Evolutionary conservation across 1,140 invertebrate genomes (phyloP), one percentile per base, ranked within the genome.

Genomic region (Anastatus disparis): DNA sequence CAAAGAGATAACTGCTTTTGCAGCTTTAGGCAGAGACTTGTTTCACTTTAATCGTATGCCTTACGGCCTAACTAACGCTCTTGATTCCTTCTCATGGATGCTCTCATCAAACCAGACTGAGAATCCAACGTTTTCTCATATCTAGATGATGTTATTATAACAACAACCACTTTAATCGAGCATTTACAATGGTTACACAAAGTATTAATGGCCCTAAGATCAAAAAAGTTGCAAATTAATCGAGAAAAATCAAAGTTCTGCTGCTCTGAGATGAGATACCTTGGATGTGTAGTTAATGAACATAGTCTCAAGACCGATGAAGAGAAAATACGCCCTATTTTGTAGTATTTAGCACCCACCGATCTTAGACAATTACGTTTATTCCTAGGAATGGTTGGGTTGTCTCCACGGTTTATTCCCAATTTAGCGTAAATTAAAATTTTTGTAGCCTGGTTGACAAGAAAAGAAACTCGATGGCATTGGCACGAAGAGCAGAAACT

Each of bases 111-210:
- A 8, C 24, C 65, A 27, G 69, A 75, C 40, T 58, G 73, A 10
- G 65, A 78, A 42, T 75, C 72, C 8, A 31, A 61, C 42, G 61
- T 63, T 0, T 76, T 78, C 40, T 64, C 38, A 2, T 82, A 82
- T 62, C 44, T 83, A 29, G 81, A 84, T 71, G 78, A 84, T 38
- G 77, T 83, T n/a, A 75, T 83, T 1, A 76, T 84, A 15, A 71
- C 71, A 50, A 71, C 76, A 0, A 24, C 52, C 15, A 76, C 31
- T 13, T 79, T 82, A 44, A 74, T 78, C 10, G 71, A 77, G 26
- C 81, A 84, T 72, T 52, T 81, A 13, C 12, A 61, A 17, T 38
- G 65, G 35, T 71, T 82, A 17, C 58, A 50, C 17, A 46, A 67
- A 17, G 74, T 84, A 9, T 74, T 77, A 26, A 13, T 71, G 8